A percentile compares a stretch with the other conserved stretches of the same genome.
Evolutionary conservation across 1,140 invertebrate genomes (phyloP).

Genomic region (Gerris buenoi): DNA sequence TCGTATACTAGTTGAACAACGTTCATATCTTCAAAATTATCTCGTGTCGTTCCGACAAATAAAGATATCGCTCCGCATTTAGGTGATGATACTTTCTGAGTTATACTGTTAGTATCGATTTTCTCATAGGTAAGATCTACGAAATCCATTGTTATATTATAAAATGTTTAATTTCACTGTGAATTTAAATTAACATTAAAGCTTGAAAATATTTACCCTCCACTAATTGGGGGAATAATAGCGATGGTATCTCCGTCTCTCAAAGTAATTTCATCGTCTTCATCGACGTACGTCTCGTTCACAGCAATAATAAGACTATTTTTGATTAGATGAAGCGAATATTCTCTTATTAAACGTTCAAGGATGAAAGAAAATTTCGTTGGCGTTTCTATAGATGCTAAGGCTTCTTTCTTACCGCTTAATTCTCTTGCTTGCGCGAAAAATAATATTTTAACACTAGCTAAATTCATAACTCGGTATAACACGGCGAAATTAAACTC

Average conservation of each 20-base stretch:
- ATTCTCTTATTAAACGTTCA: slow-evolving; percentile 39
- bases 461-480: neutral
- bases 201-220: slow-evolving; percentile 25
- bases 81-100: slow-evolving; percentile 46
- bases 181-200: neutral
- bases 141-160: slow-evolving; percentile 38
- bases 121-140: slow-evolving; percentile 50
- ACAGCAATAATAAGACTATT: slow-evolving; percentile 58
- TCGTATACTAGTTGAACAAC: slow-evolving; percentile 67
- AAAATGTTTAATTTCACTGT: neutral
- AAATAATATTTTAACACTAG: slow-evolving; percentile 47
- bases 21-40: slow-evolving; percentile 73
- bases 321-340: slow-evolving; percentile 48
- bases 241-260: slow-evolving; percentile 21
- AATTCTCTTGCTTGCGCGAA: slow-evolving; percentile 77
- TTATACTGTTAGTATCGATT: slow-evolving; percentile 51
- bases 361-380: slow-evolving; percentile 39
- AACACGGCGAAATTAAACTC: too few species aligned
- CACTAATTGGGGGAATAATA: slow-evolving; percentile 24
- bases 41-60: slow-evolving; percentile 82
- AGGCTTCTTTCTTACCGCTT: slow-evolving; percentile 39
- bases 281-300: slow-evolving; percentile 55
- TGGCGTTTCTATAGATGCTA: slow-evolving; percentile 33
- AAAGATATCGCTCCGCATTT: slow-evolving; percentile 74
- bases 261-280: slow-evolving; percentile 17